Percentiles rank a stretch among this genome's conserved stretches.
These are phyloP conservation scores for Dipodomys spectabilis DNA, from an alignment of 2,113 vertebrate genomes.

Conservation along the genomic window DNA sequence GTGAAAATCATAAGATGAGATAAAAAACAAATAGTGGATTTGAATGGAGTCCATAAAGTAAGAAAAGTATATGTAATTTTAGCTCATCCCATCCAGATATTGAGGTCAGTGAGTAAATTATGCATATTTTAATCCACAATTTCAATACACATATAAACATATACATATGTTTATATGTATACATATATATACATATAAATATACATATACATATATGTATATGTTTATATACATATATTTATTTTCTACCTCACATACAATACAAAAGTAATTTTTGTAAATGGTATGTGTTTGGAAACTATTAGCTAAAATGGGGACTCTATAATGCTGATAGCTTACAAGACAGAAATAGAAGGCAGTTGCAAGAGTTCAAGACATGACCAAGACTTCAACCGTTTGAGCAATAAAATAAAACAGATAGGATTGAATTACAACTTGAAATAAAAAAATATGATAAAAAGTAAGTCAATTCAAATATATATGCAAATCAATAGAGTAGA, in stretches of 20 bases:
- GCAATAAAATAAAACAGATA: neutral
- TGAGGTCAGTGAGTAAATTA: neutral
- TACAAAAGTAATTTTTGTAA: neutral
- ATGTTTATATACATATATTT: neutral
- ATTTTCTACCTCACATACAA: neutral
- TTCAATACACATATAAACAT: neutral
- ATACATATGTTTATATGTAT: too few species aligned
- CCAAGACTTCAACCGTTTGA: neutral
- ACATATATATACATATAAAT: too few species aligned
- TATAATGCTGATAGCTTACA: too few species aligned
- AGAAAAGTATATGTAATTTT: neutral
- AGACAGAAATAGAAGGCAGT: neutral
- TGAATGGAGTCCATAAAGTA: neutral
- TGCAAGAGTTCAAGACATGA: neutral
- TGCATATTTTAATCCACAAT: neutral
- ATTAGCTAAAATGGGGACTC: neutral
- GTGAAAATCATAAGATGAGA: neutral
- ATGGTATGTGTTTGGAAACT: neutral
- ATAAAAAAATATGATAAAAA: neutral
- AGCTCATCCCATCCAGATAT: neutral
- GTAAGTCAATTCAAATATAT: neutral
- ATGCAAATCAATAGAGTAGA: neutral
- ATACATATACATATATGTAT: too few species aligned
- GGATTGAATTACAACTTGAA: neutral
- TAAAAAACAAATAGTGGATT: neutral